phyloP scores from a whole-genome alignment of 2,888 invertebrate genomes.

The Mactromeris polynyma region DNA sequence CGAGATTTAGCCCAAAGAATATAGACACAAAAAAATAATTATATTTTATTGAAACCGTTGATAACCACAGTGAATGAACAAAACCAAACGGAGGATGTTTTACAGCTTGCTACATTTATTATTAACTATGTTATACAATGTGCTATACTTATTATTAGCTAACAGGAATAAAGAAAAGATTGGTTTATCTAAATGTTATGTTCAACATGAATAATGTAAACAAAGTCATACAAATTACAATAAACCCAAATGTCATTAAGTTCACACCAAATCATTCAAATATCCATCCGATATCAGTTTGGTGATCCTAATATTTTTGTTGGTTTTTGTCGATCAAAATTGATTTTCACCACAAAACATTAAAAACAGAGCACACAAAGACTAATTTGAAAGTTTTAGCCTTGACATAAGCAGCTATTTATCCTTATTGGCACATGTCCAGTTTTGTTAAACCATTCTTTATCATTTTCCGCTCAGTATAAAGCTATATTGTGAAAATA shows the following conservation, averaged over 20 bases:
- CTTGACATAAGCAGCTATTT: background rate
- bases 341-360: constrained; percentile 36
- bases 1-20: too few relatives aligned
- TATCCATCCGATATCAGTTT: background rate
- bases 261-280: background rate
- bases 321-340: constrained; percentile 38
- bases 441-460: constrained; percentile 26
- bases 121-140: too few relatives aligned
- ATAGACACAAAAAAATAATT: too few relatives aligned
- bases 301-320: constrained; percentile 31
- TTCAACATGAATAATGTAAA: background rate
- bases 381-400: background rate
- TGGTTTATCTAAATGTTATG: background rate
- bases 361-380: constrained; percentile 12
- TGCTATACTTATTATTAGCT: too few relatives aligned
- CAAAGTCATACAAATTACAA: background rate
- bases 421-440: constrained; percentile 12
- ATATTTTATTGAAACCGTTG: too few relatives aligned
- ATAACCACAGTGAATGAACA: too few relatives aligned
- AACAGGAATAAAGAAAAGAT: background rate
- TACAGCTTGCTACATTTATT: too few relatives aligned
- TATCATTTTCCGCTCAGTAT: constrained; percentile 2
- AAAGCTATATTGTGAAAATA: background rate
- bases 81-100: too few relatives aligned
- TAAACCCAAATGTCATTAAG: background rate